Evolutionary conservation across 2,888 invertebrate genomes (phyloP).

Genomic region (Scaptomyza polygonia): DNA sequence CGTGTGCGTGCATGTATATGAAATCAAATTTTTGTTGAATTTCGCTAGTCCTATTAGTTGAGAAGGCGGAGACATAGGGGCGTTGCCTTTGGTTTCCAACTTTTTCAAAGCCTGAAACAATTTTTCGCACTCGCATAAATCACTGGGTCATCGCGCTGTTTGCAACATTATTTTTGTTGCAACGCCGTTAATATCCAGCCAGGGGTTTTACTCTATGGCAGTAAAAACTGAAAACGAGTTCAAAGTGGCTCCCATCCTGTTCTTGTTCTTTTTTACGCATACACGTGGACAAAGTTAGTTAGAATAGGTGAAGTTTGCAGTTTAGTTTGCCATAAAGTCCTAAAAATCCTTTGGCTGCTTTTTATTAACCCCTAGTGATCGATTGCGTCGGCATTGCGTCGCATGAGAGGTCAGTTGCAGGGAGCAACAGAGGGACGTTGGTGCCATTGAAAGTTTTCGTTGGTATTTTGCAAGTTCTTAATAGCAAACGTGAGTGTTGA

Average conservation of each 20-base stretch:
- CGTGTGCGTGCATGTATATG: constrained; percentile 44
- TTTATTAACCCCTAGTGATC: constrained; percentile 67
- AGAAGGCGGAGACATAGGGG: neutral
- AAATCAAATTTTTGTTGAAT: constrained; percentile 48
- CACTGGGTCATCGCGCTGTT: constrained; percentile 46
- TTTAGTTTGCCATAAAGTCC: constrained; percentile 30
- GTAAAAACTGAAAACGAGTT: constrained; percentile 61
- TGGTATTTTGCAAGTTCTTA: constrained; percentile 40
- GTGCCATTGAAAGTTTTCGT: constrained; percentile 33
- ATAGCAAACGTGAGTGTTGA: constrained; percentile 13
- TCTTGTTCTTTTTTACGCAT: constrained; percentile 43
- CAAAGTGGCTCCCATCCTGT: constrained; percentile 21
- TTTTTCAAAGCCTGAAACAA: neutral
- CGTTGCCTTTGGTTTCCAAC: neutral
- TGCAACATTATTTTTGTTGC: constrained; percentile 61
- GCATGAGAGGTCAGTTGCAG: too few relatives aligned
- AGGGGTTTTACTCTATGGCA: constrained; percentile 54
- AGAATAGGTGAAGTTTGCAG: constrained; percentile 26
- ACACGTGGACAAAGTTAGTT: constrained; percentile 37
- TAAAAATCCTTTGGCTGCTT: constrained; percentile 42
- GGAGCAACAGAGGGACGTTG: constrained; percentile 3
- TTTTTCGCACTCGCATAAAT: constrained; percentile 54
- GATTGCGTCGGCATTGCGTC: constrained; percentile 57
- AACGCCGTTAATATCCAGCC: constrained; percentile 49
- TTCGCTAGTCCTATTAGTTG: neutral